These are phyloP conservation scores for Oscarella lobularis DNA, from an alignment of 37 sponge, comb jelly and placozoan genomes.

Conservation along the genomic window DNA sequence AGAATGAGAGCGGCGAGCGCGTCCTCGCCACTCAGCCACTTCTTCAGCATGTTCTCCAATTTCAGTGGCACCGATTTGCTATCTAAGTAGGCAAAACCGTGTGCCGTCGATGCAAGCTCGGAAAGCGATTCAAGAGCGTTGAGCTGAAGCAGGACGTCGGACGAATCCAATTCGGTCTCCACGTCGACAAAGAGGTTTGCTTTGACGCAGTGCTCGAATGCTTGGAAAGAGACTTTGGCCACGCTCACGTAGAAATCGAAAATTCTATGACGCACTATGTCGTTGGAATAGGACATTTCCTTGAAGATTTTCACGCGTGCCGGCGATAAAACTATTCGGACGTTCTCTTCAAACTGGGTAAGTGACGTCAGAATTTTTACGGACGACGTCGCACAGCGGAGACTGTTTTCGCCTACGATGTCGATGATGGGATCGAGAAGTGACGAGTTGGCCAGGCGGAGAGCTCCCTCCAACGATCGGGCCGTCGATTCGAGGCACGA, in stretches of 20 bases:
- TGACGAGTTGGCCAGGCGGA: too few relatives aligned
- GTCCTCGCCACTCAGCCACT: not conserved
- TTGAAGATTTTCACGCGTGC: not conserved
- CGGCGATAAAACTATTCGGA: too few relatives aligned
- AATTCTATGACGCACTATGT: not conserved
- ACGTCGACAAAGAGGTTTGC: not conserved
- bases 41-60: not conserved
- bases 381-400: too few relatives aligned
- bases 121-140: not conserved
- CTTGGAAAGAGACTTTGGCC: not conserved
- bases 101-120: not conserved
- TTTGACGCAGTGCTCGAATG: not conserved
- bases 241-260: not conserved
- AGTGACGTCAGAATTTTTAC: too few relatives aligned
- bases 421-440: too few relatives aligned
- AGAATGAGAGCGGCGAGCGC: not conserved
- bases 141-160: not conserved
- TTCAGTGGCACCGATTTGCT: not conserved
- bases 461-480: too few relatives aligned
- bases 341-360: too few relatives aligned
- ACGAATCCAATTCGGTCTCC: not conserved
- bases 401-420: too few relatives aligned
- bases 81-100: not conserved
- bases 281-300: not conserved
- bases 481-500: too few relatives aligned